These are phyloP conservation scores for Poeciliopsis occidentalis DNA, from an alignment of 2,113 vertebrate species.

Conservation along the genomic window DNA sequence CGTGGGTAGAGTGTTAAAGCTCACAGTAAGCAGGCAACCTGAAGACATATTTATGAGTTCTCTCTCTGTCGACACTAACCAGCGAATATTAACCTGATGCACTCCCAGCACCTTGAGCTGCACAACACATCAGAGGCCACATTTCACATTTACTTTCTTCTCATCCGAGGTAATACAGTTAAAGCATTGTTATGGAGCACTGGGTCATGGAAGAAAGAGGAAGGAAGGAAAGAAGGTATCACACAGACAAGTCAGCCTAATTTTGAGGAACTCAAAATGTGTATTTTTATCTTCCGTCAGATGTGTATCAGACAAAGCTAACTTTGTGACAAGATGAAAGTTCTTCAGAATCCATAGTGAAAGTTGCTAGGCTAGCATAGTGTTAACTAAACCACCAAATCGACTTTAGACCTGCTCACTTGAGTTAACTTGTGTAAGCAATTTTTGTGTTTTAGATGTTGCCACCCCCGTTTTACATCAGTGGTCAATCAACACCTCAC, in stretches of 20 bases:
- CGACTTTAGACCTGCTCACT: no score
- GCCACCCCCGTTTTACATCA: no score
- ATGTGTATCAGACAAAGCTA: no score
- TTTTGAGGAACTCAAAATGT: no score
- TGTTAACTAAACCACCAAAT: no score
- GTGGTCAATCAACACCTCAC: no score
- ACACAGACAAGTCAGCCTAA: conserved; percentile 11
- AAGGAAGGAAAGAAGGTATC: conserved; percentile 18
- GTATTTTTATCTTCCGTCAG: no score
- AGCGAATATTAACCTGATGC: conserved; percentile 68
- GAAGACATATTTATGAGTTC: conserved; percentile 69
- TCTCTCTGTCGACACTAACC: conserved; percentile 57
- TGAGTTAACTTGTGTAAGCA: no score
- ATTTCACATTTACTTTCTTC: conserved; percentile 46
- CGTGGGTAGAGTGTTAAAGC: conserved; percentile 63
- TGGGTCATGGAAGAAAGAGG: conserved; percentile 25
- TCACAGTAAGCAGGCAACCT: conserved; percentile 65
- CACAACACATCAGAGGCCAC: conserved; percentile 40
- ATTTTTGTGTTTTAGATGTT: no score
- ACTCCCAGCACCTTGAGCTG: conserved; percentile 52
- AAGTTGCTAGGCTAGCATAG: no score
- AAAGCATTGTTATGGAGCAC: conserved; percentile 46
- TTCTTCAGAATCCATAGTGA: no score
- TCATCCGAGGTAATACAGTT: conserved; percentile 40
- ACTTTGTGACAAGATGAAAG: no score